Base-by-base conservation (phyloP, 1,140 invertebrate genomes). In the Nebria ingens region DNA sequence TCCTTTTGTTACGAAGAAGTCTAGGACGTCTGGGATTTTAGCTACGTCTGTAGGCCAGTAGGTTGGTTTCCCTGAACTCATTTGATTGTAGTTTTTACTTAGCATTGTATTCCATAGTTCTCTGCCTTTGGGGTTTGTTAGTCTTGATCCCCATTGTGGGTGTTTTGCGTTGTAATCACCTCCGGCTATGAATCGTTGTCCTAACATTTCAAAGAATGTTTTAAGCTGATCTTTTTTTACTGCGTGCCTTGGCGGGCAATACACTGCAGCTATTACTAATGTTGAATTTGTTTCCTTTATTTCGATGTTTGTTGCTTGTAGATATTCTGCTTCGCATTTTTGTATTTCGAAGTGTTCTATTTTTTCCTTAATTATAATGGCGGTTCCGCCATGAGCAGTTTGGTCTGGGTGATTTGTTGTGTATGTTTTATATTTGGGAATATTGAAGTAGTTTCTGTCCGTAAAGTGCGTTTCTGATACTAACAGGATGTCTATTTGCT, bases 11-110 rank as follows among this genome's bases (percentile, higher is more conserved):
- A 9, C 40, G 40, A 45, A 45, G 40, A 45, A 45, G 34, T 72
- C 68, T 13, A 73, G 19, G 6, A 72, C n/a, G 51, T 71, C 65
- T 11, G 70, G 66, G 4, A 59, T 64, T 66, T 67, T 70, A 23
- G 55, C 62, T 15, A n/a, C 20, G 40, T 70, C 71, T 12, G 63
- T 58, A 21, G 72, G 66, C 65, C 70, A 73, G 56, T 73, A 68
- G 12, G 68, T 73, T n/a, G 69, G 68, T 59, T 71, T 62, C 1
- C 67, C 63, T 12, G 65, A 63, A 11, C 4, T 45, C 3, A 45
- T 45, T 12, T 45, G 40, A 4, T 45, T 6, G 17, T 45, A 45
- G 6, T 17, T 17, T 0, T 17, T 29, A 2, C 51, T 34, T 13
- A 65, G 59, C n/a, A 58, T 55, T 57, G 42, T 59, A 15, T 64